Base-by-base conservation (phyloP, 2,888 invertebrate genomes). In the Microplitis deprimator region DNA sequence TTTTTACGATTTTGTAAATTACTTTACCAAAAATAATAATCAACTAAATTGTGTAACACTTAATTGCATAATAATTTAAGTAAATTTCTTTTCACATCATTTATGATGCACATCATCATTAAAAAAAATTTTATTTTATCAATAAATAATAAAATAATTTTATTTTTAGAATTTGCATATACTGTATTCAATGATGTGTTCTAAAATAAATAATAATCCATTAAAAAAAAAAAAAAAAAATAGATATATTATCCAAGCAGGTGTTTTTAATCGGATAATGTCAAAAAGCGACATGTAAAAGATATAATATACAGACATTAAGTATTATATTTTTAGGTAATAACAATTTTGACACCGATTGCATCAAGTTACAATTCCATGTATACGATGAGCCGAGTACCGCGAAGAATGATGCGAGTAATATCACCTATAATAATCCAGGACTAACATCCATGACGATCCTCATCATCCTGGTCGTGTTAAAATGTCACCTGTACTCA, bases 361-460 rank as follows among this genome's bases (percentile, higher is more conserved):
- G 39, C 67, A 67, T 67, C 20, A 67, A 67, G 67, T 38, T 39
- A 67, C 38, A 67, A 39, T 67, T 20, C n/a, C 29, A 20, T 67
- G 39, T 67, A 20, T 4, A 67, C 38, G 67, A 72, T 59, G 41
- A 71, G 20, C 62, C 40, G 20, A 76, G 72, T 73, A 77, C 71
- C 75, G 76, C 78, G 75, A 77, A 79, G 76, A 77, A 76, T 77
- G 68, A 39, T n/a, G 40, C 39, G 40, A 40, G 40, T 39, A 68
- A 68, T 40, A 41, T 61, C 8, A 41, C 50, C 50, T 50, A 50
- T 50, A 50, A 50, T 50, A 50, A 50, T 50, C 50, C 50, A 3
- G 50, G 13, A 13, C 50, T 50, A 68, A 73, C 73, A 79, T 80
- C 79, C 80, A 77, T 81, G 80, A 80, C 80, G 78, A 75, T 77